Base-by-base conservation (phyloP, 1,140 invertebrate species). In the Formica exsecta region DNA sequence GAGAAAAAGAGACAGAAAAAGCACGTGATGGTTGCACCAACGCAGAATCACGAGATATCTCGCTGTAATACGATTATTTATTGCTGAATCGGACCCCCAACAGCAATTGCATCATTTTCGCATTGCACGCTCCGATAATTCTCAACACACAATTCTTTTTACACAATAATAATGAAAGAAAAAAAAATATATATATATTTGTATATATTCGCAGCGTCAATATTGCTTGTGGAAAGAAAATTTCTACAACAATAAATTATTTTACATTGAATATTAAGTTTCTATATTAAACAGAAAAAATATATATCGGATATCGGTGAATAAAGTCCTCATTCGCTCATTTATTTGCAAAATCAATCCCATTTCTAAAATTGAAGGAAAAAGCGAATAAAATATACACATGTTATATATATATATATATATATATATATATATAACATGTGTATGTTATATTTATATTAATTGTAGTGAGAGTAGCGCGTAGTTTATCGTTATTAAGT, bases 61-160 rank as follows among this genome's bases (percentile, higher is more conserved):
- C 62, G 36, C 19, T 19, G 65, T 83, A 81, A 86, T 59, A 70
- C 32, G 76, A 64, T 89, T 87, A 79, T 84, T 86, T 87, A 71
- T 89, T 77, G 79, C 77, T 76, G 64, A 79, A 80, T 90, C 65
- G 32, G 90, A 92, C 91, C 91, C 91, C 90, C 91, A 91, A 90
- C 91, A 89, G 77, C 29, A 86, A 9, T 92, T 91, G 89, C 91
- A 76, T 90, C 87, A 92, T 13, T 29, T 25, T 54, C 62, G 71
- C 85, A 54, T n/a, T 59, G 32, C 11, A 62, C 41, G 19, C 25
- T 54, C 44, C 36, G 59, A 61, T 91, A 80, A 91, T 86, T 84
- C 62, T 6, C 48, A 13, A 51, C 48, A 51, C 51, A 13, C 61
- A n/a, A 74, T 32, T 36, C 48, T 32, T 19, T 22, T 19, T 70